These are phyloP conservation scores for Tetheella fluctuosa DNA, from an alignment of 2,888 invertebrate genomes.

Conservation along the genomic window DNA sequence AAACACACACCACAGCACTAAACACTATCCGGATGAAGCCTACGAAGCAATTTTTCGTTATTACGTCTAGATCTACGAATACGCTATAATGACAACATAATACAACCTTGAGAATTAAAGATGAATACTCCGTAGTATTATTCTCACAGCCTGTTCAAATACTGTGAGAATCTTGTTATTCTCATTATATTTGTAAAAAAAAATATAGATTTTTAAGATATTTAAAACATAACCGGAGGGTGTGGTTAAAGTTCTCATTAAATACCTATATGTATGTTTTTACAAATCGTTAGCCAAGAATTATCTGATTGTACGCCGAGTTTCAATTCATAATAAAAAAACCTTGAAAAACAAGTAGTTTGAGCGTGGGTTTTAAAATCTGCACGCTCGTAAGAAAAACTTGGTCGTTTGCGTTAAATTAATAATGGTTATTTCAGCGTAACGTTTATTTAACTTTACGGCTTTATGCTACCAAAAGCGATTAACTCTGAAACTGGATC, in stretches of 20 bases:
- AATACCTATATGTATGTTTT: slow-evolving; percentile 49
- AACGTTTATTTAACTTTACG: slow-evolving; percentile 40
- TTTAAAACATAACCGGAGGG: slow-evolving; percentile 24
- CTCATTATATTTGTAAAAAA: neutral
- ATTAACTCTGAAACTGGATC: slow-evolving; percentile 35
- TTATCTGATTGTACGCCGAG: slow-evolving; percentile 52
- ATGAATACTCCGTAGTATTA: slow-evolving; percentile 21
- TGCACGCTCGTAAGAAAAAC: slow-evolving; percentile 42
- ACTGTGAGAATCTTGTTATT: slow-evolving; percentile 6
- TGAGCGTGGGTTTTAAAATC: slow-evolving; percentile 60
- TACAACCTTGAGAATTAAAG: slow-evolving; percentile 41
- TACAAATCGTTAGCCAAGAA: slow-evolving; percentile 55
- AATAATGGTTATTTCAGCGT: slow-evolving; percentile 42
- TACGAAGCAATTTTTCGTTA: slow-evolving; percentile 43
- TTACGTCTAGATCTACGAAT: slow-evolving; percentile 39
- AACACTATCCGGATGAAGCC: slow-evolving; percentile 21
- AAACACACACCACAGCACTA: slow-evolving; percentile 16
- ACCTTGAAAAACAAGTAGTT: slow-evolving; percentile 54
- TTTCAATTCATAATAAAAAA: slow-evolving; percentile 47
- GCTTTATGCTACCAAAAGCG: slow-evolving; percentile 39
- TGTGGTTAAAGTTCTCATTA: slow-evolving; percentile 64
- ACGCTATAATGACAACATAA: slow-evolving; percentile 42
- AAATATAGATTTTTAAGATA: slow-evolving; percentile 12
- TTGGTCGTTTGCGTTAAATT: slow-evolving; percentile 46
- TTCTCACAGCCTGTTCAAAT: slow-evolving; percentile 11